These are phyloP conservation scores for Chamaea fasciata DNA, from an alignment of 2,113 vertebrate species.

Conservation along the genomic window DNA sequence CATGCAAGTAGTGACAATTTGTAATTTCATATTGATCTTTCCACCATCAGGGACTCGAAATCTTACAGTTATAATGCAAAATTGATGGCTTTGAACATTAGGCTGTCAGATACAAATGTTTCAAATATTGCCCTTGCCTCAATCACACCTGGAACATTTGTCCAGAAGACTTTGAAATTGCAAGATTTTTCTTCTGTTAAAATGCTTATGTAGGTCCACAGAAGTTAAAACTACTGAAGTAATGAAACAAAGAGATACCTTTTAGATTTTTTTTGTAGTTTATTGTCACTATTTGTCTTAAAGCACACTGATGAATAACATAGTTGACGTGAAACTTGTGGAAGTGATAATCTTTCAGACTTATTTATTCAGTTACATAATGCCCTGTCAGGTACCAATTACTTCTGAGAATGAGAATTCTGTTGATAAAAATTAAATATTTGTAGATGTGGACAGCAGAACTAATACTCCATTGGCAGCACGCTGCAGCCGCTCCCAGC, in stretches of 20 bases:
- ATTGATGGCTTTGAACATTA: background rate
- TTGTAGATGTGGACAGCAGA: background rate
- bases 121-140: background rate
- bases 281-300: background rate
- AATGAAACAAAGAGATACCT: background rate
- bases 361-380: background rate
- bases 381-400: background rate
- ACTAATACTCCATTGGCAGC: background rate
- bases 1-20: background rate
- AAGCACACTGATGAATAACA: background rate
- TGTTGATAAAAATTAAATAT: background rate
- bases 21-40: constrained; percentile 5
- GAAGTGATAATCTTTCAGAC: background rate
- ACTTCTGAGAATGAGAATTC: background rate
- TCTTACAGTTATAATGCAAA: background rate
- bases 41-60: background rate
- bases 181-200: background rate
- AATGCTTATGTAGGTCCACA: background rate
- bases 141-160: background rate
- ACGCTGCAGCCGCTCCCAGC: background rate
- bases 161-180: background rate
- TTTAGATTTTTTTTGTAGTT: background rate
- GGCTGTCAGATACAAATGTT: background rate
- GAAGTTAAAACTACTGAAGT: background rate
- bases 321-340: background rate